These are phyloP conservation scores for Okamejei kenojei DNA, from an alignment of 2,797 vertebrate genomes.

Conservation along the genomic window DNA sequence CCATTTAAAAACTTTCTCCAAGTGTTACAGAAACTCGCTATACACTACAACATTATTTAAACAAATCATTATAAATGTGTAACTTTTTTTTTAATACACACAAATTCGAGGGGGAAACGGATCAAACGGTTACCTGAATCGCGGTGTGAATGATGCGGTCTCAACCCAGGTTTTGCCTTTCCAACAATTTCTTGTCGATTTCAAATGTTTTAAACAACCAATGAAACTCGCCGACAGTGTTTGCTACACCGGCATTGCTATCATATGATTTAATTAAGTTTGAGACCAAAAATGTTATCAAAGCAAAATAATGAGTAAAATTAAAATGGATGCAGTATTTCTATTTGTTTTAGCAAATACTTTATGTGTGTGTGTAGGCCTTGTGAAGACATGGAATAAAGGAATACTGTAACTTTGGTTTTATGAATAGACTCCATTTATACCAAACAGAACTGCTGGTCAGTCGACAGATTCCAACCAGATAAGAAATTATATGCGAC, in stretches of 20 bases:
- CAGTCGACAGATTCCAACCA: not conserved
- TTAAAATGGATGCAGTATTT: not conserved
- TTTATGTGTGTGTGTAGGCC: not conserved
- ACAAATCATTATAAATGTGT: not conserved
- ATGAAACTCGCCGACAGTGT: not conserved
- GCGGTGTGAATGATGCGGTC: not conserved
- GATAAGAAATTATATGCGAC: not conserved
- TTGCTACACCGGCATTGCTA: not conserved
- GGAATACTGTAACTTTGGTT: constrained; percentile 12
- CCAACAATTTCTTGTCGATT: not conserved
- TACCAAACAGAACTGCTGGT: not conserved
- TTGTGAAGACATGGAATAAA: not conserved
- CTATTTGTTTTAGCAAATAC: not conserved
- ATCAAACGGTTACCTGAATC: not conserved
- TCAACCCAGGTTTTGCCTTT: not conserved
- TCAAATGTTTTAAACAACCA: not conserved
- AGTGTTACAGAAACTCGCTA: not conserved
- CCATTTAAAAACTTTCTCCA: constrained; percentile 8
- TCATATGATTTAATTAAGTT: constrained; percentile 7
- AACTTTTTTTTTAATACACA: not conserved
- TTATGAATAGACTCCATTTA: constrained; percentile 33
- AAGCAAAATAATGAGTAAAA: not conserved
- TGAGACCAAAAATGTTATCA: not conserved
- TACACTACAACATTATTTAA: not conserved
- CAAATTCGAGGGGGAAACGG: not conserved